Evolutionary conservation across 1,140 invertebrate genomes (phyloP), one percentile per base, ranked within the genome.

Genomic region (Apolygus lucorum): DNA sequence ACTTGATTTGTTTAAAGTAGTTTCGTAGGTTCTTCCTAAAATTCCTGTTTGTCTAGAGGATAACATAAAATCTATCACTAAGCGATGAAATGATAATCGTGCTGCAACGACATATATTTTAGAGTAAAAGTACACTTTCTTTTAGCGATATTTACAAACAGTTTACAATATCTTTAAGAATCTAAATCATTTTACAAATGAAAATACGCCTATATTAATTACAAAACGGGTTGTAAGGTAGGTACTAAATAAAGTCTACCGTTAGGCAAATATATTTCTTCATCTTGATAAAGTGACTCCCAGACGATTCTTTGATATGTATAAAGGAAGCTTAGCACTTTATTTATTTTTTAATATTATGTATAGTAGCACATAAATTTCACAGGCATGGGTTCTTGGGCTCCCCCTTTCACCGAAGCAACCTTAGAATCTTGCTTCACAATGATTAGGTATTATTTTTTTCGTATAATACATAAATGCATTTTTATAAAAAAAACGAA

Each of bases 41-140:
- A n/a, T n/a, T n/a, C n/a, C n/a, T n/a, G n/a, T n/a, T n/a, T n/a
- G n/a, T n/a, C n/a, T n/a, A n/a, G n/a, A n/a, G n/a, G n/a, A n/a
- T n/a, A n/a, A n/a, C n/a, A n/a, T n/a, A n/a, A n/a, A n/a, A n/a
- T n/a, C n/a, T n/a, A n/a, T n/a, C n/a, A n/a, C n/a, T n/a, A n/a
- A n/a, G n/a, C n/a, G n/a, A n/a, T n/a, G n/a, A n/a, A n/a, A n/a
- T n/a, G n/a, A n/a, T n/a, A n/a, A 42, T 8, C 34, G 34, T 42
- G 34, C 34, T 8, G 17, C 34, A 4, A 42, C 34, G 34, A 42
- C 34, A 42, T 8, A 42, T 42, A 17, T 42, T 42, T 42, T 42
- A 42, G 34, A 66, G 28, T 34, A 28, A 66, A 66, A 66, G 27
- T 66, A 28, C 64, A 66, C 28, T 66, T 66, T 59, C 22, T 66